Evolutionary conservation across 1,140 invertebrate genomes (phyloP).

Genomic region (Reticulitermes speratus): DNA sequence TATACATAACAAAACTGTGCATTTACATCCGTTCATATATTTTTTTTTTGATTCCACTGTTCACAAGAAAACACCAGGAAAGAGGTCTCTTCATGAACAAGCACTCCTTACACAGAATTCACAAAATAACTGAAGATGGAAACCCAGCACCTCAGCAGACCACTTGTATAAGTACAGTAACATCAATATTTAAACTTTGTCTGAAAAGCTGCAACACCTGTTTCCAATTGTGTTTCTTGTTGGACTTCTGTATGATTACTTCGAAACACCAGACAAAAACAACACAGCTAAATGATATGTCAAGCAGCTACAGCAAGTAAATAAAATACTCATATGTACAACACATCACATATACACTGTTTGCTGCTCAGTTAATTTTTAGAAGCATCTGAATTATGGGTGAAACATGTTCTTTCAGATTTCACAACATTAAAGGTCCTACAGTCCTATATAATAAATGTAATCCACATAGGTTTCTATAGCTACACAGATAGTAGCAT

Average conservation of each 20-base stretch:
- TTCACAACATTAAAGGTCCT: not conserved
- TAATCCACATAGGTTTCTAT: not conserved
- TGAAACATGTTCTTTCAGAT: not conserved
- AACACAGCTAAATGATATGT: constrained; percentile 1
- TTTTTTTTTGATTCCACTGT: not conserved
- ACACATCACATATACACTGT: not conserved
- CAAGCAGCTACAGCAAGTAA: constrained; percentile 5
- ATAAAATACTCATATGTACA: not conserved
- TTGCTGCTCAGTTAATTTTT: not conserved
- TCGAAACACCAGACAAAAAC: not conserved
- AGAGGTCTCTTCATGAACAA: not conserved
- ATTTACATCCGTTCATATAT: not conserved
- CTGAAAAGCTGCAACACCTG: not conserved
- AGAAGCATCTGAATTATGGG: not conserved
- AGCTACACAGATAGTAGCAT: not conserved
- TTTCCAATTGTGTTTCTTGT: not conserved
- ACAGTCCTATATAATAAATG: not conserved
- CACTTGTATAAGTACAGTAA: not conserved
- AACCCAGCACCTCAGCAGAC: constrained; percentile 3
- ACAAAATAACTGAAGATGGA: constrained; percentile 17
- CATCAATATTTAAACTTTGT: not conserved
- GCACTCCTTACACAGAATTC: not conserved
- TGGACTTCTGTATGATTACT: not conserved
- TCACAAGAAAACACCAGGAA: not conserved
- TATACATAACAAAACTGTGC: not conserved